Evolutionary conservation across 1,140 invertebrate genomes (phyloP).

Genomic region (Drosophila malerkotliana): DNA sequence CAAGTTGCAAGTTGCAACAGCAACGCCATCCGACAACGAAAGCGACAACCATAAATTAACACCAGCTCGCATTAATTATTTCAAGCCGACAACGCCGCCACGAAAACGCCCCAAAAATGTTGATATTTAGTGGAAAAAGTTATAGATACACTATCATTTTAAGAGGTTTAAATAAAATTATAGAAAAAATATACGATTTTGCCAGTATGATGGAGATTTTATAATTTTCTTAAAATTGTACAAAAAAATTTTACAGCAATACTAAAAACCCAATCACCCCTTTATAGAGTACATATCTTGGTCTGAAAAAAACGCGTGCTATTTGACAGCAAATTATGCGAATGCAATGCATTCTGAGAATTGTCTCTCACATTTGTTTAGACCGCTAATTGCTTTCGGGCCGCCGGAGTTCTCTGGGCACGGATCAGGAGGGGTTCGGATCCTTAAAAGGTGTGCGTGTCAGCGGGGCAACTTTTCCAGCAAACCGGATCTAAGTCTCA

Average conservation of each 20-base stretch:
- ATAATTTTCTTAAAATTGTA: no score
- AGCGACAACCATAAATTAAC: slow-evolving; percentile 56
- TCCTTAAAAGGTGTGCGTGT: slow-evolving; percentile 52
- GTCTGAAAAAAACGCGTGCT: slow-evolving; percentile 28
- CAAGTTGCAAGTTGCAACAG: slow-evolving; percentile 22
- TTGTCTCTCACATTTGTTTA: slow-evolving; percentile 51
- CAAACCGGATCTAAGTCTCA: slow-evolving; percentile 53
- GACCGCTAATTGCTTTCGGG: slow-evolving; percentile 46
- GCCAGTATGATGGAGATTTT: no score
- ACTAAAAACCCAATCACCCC: background rate
- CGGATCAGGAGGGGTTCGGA: slow-evolving; percentile 8
- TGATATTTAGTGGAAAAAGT: background rate
- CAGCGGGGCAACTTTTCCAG: slow-evolving; percentile 45
- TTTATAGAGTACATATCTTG: slow-evolving; percentile 8
- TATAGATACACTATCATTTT: slow-evolving; percentile 11
- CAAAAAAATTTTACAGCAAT: no score
- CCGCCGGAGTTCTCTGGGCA: slow-evolving; percentile 28
- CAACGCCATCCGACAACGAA: slow-evolving; percentile 48
- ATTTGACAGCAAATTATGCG: slow-evolving; percentile 52
- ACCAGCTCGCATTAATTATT: slow-evolving; percentile 50
- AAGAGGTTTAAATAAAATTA: background rate
- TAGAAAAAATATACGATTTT: background rate
- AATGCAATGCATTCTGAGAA: slow-evolving; percentile 42
- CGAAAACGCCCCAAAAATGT: slow-evolving; percentile 31
- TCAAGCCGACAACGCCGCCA: slow-evolving; percentile 35